A percentile compares a stretch with the other conserved stretches of the same genome.
Evolutionary conservation across 2,113 vertebrate species (phyloP).

Genomic region (Odocoileus virginianus): DNA sequence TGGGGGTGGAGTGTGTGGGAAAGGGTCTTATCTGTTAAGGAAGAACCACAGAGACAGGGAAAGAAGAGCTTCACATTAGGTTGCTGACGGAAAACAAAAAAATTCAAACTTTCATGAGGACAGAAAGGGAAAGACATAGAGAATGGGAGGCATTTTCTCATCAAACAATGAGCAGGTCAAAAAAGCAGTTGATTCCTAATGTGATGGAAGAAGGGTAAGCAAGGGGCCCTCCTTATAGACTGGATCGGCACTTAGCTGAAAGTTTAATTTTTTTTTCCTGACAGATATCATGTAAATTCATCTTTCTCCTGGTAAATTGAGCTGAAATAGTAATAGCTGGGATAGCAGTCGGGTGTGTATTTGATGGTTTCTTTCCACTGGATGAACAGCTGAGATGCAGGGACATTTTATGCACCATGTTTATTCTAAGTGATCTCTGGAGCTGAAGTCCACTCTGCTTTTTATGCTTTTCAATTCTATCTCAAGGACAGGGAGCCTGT

Average conservation of each 20-base stretch:
- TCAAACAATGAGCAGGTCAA: neutral
- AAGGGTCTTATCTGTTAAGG: neutral
- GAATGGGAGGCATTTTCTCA: neutral
- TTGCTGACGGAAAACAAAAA: neutral
- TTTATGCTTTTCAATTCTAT: neutral
- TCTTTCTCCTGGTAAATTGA: conserved; percentile 45
- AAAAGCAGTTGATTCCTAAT: neutral
- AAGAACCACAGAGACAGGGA: neutral
- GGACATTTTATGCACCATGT: conserved; percentile 34
- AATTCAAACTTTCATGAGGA: neutral
- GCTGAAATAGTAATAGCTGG: conserved; percentile 15
- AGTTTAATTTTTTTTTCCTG: neutral
- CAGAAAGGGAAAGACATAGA: neutral
- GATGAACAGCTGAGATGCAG: conserved; percentile 51
- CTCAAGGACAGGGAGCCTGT: neutral
- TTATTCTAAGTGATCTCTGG: conserved; percentile 56
- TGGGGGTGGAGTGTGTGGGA: neutral
- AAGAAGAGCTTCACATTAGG: neutral
- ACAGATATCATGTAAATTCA: conserved; percentile 62
- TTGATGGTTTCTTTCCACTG: conserved; percentile 73
- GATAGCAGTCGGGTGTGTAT: conserved; percentile 63
- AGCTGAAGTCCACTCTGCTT: neutral
- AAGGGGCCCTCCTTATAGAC: neutral
- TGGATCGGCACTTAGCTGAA: conserved; percentile 14
- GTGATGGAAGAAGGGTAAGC: conserved; percentile 10